Percentiles rank a stretch among this genome's conserved stretches.
phyloP scores from a whole-genome alignment of 2,888 invertebrate genomes.

The Anthrax anthrax region DNA sequence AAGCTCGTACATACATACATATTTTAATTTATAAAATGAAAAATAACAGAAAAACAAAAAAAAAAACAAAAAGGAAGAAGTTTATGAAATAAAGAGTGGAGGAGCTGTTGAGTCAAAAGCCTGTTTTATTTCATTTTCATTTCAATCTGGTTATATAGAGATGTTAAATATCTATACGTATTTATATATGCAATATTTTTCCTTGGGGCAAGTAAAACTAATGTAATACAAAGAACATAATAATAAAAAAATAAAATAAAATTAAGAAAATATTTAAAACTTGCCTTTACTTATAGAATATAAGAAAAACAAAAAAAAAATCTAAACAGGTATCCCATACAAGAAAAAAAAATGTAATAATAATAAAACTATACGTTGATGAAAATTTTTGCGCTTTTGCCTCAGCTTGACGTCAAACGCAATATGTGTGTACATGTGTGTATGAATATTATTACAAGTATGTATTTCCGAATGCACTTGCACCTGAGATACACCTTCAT shows the following conservation, averaged over 20 bases:
- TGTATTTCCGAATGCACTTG: neutral
- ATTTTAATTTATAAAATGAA: too few species aligned
- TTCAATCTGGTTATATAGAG: neutral
- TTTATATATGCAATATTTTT: too few species aligned
- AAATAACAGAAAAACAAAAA: too few species aligned
- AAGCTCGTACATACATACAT: too few species aligned
- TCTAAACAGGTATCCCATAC: neutral
- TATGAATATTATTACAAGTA: too few species aligned
- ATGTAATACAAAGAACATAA: neutral
- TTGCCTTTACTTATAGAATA: neutral
- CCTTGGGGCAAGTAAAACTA: neutral
- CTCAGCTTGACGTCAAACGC: neutral
- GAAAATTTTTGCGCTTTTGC: neutral
- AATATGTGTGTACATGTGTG: neutral
- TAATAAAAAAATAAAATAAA: neutral
- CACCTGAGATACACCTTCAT: constrained; percentile 4
- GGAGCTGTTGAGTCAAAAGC: neutral
- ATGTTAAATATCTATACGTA: too few species aligned
- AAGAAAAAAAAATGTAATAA: neutral
- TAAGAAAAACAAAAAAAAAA: neutral
- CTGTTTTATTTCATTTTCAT: constrained; percentile 5
- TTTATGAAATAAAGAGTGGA: too few species aligned
- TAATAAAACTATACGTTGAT: neutral
- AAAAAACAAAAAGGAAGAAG: too few species aligned
- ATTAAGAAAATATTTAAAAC: neutral